These are phyloP conservation scores for Carassius auratus DNA, from an alignment of 2,113 vertebrate genomes.

Conservation along the genomic window DNA sequence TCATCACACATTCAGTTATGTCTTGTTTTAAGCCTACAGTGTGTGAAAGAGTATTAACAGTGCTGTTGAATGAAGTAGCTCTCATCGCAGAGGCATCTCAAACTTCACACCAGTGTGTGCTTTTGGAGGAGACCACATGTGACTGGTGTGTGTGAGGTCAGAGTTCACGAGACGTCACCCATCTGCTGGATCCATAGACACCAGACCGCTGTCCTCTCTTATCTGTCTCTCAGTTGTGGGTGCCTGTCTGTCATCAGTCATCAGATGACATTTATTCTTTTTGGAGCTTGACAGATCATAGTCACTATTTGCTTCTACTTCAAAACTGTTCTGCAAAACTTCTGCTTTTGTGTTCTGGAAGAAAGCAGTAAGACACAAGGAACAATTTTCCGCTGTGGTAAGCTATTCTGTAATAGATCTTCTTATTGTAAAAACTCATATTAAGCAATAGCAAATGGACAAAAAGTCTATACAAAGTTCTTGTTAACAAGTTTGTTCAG, in stretches of 20 bases:
- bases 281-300: background rate
- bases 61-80: slow-evolving; percentile 32
- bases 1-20: background rate
- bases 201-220: background rate
- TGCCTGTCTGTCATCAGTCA: background rate
- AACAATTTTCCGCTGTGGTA: background rate
- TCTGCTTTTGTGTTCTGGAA: background rate
- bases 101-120: slow-evolving; percentile 10
- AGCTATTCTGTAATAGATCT: background rate
- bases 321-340: background rate
- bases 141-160: slow-evolving; percentile 48
- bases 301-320: background rate
- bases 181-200: background rate
- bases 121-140: background rate
- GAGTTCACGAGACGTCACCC: slow-evolving; percentile 59
- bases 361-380: too few species aligned
- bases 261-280: background rate
- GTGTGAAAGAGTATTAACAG: background rate
- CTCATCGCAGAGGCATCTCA: background rate
- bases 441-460: background rate
- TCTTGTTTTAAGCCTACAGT: background rate
- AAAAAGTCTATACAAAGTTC: background rate
- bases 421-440: background rate
- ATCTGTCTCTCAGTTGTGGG: background rate
- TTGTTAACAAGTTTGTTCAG: background rate